Conservation (phyloP, 2,113 vertebrate genomes). For the Morone saxatilis region DNA sequence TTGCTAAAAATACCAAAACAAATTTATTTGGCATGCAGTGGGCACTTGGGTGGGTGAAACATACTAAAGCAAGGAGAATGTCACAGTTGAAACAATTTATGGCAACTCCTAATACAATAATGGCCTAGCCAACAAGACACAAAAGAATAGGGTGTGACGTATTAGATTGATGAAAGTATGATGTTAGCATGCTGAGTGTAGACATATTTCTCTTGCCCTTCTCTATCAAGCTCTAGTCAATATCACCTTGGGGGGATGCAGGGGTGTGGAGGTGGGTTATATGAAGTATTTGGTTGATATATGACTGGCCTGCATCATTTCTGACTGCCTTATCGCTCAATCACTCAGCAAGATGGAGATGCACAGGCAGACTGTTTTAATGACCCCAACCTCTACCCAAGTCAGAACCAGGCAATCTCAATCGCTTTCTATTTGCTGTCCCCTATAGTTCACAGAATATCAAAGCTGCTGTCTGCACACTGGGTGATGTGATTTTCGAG, state of each 20-base stretch:
- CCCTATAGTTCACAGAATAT: background rate
- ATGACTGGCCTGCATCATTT: slow-evolving; percentile 63
- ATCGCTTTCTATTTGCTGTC: background rate
- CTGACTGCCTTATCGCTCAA: slow-evolving; percentile 72
- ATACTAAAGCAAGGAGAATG: background rate
- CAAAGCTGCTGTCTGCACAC: background rate
- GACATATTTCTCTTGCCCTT: slow-evolving; percentile 49
- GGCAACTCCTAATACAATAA: background rate
- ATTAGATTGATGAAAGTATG: slow-evolving; percentile 60
- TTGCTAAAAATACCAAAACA: slow-evolving; percentile 37
- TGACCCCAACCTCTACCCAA: slow-evolving; percentile 60
- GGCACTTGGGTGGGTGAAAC: background rate
- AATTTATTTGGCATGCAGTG: background rate
- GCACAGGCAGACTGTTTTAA: slow-evolving; percentile 63
- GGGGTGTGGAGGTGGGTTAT: slow-evolving; percentile 42
- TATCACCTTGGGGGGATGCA: slow-evolving; percentile 69
- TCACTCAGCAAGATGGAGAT: slow-evolving; percentile 76
- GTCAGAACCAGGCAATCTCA: slow-evolving; percentile 49
- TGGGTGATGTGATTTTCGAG: background rate
- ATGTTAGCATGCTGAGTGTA: slow-evolving; percentile 45
- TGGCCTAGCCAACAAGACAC: background rate
- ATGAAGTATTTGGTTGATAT: slow-evolving; percentile 71
- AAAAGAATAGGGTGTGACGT: slow-evolving; percentile 24
- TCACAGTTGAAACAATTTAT: background rate
- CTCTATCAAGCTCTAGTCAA: slow-evolving; percentile 60